phyloP scores from a whole-genome alignment of 2,888 invertebrate genomes.

The Apeira syringaria region DNA sequence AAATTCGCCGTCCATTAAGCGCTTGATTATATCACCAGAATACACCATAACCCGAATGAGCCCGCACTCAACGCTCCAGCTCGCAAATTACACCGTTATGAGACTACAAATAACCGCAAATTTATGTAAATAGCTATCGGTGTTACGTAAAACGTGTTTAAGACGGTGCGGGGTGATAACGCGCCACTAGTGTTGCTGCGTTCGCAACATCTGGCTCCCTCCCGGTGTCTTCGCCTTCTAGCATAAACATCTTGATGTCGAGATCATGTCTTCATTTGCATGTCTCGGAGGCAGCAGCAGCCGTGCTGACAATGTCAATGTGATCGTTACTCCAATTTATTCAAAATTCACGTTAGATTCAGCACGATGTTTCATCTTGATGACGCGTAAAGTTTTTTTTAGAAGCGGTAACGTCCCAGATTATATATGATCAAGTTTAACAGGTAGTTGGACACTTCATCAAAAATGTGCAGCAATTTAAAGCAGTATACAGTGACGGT shows the following conservation, averaged over 20 bases:
- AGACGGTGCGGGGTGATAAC: conserved; percentile 64
- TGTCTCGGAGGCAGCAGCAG: conserved; percentile 49
- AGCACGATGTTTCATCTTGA: conserved; percentile 3
- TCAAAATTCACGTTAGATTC: conserved; percentile 44
- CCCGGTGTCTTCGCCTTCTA: conserved; percentile 40
- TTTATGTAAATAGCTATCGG: conserved; percentile 76
- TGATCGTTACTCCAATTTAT: conserved; percentile 61
- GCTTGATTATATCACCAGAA: conserved; percentile 56
- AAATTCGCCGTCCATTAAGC: conserved; percentile 48
- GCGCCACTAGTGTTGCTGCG: conserved; percentile 54
- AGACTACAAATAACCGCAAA: conserved; percentile 74
- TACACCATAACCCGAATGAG: conserved; percentile 57
- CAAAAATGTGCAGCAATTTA: too few relatives aligned
- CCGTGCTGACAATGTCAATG: conserved; percentile 60
- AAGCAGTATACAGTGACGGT: too few relatives aligned
- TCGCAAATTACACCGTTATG: conserved; percentile 71
- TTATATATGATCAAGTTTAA: too few relatives aligned
- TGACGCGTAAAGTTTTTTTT: neutral
- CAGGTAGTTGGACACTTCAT: too few relatives aligned
- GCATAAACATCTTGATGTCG: conserved; percentile 65
- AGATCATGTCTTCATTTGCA: conserved; percentile 76
- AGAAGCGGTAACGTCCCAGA: too few relatives aligned
- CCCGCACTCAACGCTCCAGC: conserved; percentile 52
- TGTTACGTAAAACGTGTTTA: conserved; percentile 72
- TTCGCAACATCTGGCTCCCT: conserved; percentile 24